Evolutionary conservation across 1,140 invertebrate genomes (phyloP).

Genomic region (Odontomachus brunneus): DNA sequence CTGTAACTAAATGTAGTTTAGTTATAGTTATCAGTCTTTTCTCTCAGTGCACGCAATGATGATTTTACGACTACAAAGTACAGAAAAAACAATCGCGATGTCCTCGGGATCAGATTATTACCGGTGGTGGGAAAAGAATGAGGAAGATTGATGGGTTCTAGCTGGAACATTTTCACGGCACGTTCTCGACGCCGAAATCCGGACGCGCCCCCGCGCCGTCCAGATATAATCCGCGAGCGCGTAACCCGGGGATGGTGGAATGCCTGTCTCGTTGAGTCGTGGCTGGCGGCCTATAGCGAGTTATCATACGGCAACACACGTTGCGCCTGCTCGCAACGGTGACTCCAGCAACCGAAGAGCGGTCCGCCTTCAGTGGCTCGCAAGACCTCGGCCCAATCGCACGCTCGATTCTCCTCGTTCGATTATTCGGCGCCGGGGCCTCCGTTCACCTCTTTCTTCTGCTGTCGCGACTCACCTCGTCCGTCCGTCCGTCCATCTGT

Average conservation of each 20-base stretch:
- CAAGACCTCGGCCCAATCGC: constrained; percentile 81
- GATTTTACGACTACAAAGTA: too few relatives aligned
- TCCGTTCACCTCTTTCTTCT: constrained; percentile 18
- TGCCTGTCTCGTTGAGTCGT: constrained; percentile 51
- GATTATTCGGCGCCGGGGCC: constrained; percentile 22
- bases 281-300: constrained; percentile 50
- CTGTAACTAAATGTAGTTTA: too few relatives aligned
- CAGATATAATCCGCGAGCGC: constrained; percentile 60
- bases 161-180: neutral
- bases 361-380: constrained; percentile 79
- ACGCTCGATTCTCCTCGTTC: constrained; percentile 62
- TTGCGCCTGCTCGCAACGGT: constrained; percentile 79
- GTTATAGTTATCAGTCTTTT: too few relatives aligned
- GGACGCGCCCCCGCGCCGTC: neutral
- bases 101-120: too few relatives aligned
- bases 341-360: constrained; percentile 74
- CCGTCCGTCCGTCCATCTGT: neutral
- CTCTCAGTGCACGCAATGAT: too few relatives aligned
- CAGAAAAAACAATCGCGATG: too few relatives aligned
- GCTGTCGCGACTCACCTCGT: constrained; percentile 10
- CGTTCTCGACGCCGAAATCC: constrained; percentile 11
- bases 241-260: constrained; percentile 44
- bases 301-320: constrained; percentile 70
- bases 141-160: neutral
- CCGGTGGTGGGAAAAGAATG: too few relatives aligned